A percentile compares a stretch with the other conserved stretches of the same genome.
Conservation (phyloP, 2,113 vertebrate species). For the Vimba vimba region DNA sequence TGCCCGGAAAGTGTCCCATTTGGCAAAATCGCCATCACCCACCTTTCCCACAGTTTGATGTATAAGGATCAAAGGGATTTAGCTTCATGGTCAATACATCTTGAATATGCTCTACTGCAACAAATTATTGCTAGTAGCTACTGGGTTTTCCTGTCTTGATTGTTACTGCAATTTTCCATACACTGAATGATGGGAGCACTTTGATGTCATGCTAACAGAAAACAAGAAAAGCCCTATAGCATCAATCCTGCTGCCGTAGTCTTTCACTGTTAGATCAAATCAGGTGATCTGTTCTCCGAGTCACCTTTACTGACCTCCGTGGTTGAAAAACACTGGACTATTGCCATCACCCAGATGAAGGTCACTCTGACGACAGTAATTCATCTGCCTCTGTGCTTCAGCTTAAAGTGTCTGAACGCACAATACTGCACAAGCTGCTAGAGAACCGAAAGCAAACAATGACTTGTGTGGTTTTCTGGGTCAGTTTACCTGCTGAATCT, state of each 20-base stretch:
- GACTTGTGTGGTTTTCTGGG: background rate
- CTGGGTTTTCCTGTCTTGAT: background rate
- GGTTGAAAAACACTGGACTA: constrained; percentile 26
- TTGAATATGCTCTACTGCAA: background rate
- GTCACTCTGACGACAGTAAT: constrained; percentile 23
- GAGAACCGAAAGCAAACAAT: background rate
- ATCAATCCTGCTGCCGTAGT: constrained; percentile 3
- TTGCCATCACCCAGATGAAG: constrained; percentile 32
- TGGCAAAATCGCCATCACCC: background rate
- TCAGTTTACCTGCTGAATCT: constrained; percentile 3
- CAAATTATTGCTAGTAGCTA: background rate
- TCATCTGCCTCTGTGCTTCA: constrained; percentile 6
- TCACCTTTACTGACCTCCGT: constrained; percentile 46
- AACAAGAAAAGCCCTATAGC: constrained; percentile 1
- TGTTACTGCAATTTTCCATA: background rate
- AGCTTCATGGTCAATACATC: background rate
- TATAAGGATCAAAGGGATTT: too few relatives aligned
- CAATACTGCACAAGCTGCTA: constrained; percentile 46
- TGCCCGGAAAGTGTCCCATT: background rate
- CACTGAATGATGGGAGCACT: background rate
- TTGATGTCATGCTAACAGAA: background rate
- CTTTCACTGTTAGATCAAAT: constrained; percentile 36
- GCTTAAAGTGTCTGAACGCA: constrained; percentile 25
- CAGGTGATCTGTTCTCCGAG: background rate
- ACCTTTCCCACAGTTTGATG: background rate